These are phyloP conservation scores for Calyptomena viridis DNA, from an alignment of 2,113 vertebrate genomes.

Conservation along the genomic window DNA sequence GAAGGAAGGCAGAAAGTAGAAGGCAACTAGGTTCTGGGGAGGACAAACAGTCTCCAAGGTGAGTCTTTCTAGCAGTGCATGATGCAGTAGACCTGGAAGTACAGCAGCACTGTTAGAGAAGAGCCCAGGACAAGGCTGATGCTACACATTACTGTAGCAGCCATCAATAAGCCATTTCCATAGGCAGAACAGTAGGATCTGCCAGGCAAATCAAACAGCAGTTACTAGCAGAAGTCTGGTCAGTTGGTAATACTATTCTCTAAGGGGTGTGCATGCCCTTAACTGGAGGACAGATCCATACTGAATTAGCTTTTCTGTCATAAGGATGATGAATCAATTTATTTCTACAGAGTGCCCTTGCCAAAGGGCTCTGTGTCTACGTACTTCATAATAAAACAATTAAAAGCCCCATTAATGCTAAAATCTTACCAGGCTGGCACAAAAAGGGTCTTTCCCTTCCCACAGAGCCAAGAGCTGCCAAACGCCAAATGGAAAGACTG, in stretches of 20 bases:
- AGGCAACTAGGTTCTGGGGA: not conserved
- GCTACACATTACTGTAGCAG: conserved; percentile 47
- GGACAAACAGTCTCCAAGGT: not conserved
- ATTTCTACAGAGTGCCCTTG: conserved; percentile 22
- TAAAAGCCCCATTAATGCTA: not conserved
- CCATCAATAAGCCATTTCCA: conserved; percentile 32
- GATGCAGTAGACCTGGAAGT: conserved; percentile 50
- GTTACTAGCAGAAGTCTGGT: not conserved
- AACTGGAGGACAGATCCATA: conserved; percentile 8
- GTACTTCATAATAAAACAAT: conserved; percentile 9
- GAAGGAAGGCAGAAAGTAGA: not conserved
- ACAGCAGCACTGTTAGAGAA: conserved; percentile 24
- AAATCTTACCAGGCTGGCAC: not conserved
- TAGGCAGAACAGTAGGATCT: conserved; percentile 34
- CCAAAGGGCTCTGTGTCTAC: conserved; percentile 8
- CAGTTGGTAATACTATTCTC: not conserved
- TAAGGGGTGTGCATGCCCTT: not conserved
- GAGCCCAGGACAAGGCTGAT: conserved; percentile 41
- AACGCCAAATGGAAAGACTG: not conserved
- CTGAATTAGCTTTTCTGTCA: conserved; percentile 35
- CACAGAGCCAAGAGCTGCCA: not conserved
- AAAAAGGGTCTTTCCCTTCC: not conserved
- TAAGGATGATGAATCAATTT: conserved; percentile 10
- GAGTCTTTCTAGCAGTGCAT: not conserved
- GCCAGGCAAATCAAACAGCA: not conserved